These are phyloP conservation scores for Xanthorhoe designata DNA, from an alignment of 2,888 invertebrate species.

Conservation along the genomic window DNA sequence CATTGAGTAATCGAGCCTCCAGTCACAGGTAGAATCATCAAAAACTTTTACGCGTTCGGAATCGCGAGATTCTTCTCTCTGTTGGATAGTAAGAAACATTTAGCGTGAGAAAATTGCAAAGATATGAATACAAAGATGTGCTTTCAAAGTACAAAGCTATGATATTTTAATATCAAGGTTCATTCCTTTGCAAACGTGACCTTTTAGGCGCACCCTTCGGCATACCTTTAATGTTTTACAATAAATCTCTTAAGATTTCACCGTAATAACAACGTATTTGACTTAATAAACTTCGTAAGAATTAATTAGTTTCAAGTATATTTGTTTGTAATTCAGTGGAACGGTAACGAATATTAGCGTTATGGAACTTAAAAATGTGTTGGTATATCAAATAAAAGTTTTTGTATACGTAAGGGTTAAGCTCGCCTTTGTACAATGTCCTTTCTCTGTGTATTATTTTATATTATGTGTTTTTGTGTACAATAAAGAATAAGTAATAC, in stretches of 20 bases:
- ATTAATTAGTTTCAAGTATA: background rate
- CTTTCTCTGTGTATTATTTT: no score
- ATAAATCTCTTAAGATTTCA: constrained; percentile 30
- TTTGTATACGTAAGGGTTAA: no score
- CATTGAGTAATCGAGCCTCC: no score
- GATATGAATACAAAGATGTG: constrained; percentile 9
- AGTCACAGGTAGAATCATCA: no score
- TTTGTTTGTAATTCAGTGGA: background rate
- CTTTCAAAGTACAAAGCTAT: constrained; percentile 19
- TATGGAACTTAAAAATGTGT: no score
- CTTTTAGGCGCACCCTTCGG: constrained; percentile 40
- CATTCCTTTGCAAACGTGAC: constrained; percentile 31
- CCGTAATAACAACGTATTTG: constrained; percentile 15
- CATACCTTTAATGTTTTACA: constrained; percentile 29
- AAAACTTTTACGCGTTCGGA: no score
- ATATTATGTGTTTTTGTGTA: no score
- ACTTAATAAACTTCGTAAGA: background rate
- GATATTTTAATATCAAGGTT: constrained; percentile 43
- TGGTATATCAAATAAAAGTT: background rate
- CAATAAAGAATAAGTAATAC: no score
- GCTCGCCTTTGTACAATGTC: no score
- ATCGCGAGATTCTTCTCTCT: no score
- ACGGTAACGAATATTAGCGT: background rate
- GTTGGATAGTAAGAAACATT: background rate
- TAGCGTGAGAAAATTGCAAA: constrained; percentile 14